Percentiles rank a stretch among this genome's conserved stretches.
Conservation (phyloP, 2,888 invertebrate species). For the Rutpela maculata region DNA sequence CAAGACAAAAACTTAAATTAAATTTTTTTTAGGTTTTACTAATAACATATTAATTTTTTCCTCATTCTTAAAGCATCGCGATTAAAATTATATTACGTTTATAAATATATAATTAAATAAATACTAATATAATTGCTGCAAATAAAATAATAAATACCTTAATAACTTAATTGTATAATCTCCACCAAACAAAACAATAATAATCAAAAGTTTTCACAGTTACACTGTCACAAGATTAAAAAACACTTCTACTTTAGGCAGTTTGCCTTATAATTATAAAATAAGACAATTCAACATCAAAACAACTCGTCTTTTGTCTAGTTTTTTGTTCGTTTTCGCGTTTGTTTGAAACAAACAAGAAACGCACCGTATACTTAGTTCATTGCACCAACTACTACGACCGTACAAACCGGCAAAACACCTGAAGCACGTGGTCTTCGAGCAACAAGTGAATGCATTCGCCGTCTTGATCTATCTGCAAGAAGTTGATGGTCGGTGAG, state of each 20-base stretch:
- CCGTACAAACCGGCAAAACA: conserved; percentile 55
- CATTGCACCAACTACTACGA: conserved; percentile 57
- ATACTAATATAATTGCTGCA: not conserved
- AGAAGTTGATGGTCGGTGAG: conserved; percentile 57
- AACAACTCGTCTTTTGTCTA: conserved; percentile 1
- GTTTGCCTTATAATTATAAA: not conserved
- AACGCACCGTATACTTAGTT: conserved; percentile 54
- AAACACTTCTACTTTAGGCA: conserved; percentile 18
- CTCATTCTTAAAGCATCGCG: too few relatives aligned
- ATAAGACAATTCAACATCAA: not conserved
- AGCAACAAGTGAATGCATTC: conserved; percentile 59
- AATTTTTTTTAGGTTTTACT: too few relatives aligned
- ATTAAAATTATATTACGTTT: not conserved
- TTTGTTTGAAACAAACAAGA: conserved; percentile 27
- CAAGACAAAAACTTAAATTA: too few relatives aligned
- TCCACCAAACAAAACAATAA: not conserved
- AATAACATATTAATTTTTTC: too few relatives aligned
- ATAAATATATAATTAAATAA: not conserved
- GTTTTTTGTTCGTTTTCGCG: conserved; percentile 25
- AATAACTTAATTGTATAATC: not conserved
- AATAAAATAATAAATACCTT: not conserved
- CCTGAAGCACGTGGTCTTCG: conserved; percentile 58
- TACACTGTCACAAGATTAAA: conserved; percentile 17
- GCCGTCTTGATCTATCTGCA: conserved; percentile 56
- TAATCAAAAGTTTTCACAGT: conserved; percentile 11